Base-by-base conservation (phyloP, 2,797 vertebrate genomes). In the Caiman crocodilus region DNA sequence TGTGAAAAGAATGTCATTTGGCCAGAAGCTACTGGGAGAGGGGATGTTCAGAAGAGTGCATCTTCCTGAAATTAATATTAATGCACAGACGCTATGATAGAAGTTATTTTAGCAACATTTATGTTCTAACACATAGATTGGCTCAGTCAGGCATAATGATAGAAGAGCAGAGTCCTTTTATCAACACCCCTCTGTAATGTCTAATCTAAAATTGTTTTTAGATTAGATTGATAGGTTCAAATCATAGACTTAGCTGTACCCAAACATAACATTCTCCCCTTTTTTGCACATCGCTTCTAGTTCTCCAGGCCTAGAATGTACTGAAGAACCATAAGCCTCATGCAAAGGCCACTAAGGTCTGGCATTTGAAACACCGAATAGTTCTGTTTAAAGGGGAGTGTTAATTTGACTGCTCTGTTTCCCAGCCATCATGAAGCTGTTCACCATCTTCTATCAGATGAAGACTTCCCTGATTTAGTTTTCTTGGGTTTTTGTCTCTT, bases 1-100 rank as follows among this genome's bases (percentile, higher is more conserved):
- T 91, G 84, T 92, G 32, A 94, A 93, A 96, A 94, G 92, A 96
- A 94, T 93, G 89, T 58, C 74, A 21, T 95, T 89, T 97, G 81
- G 74, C 84, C 85, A 79, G 90, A 87, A 76, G 60, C 81, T 0
- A 4, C 10, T 15, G 93, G 60, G 85, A 78, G 93, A 90, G 79
- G 85, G 1, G 0, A 8, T 73, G 13, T 89, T 87, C 80, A 59
- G 58, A 85, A 84, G 32, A 90, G 63, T 55, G 71, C 76, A 85
- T 74, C 28, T 59, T 69, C 79, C 17, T 78, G 75, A 78, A 87
- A 82, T 2, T 14, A 23, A 17, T 50, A 30, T 64, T 30, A 4
- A 7, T 67, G 59, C 69, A 85, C 50, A 63, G 79, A 57, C 32
- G 20, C 0, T 0, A 4, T 58, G 17, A 28, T 65, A 86, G 80